Evolutionary conservation across 2,888 invertebrate genomes (phyloP).

Genomic region (Cylindroiulus punctatus): DNA sequence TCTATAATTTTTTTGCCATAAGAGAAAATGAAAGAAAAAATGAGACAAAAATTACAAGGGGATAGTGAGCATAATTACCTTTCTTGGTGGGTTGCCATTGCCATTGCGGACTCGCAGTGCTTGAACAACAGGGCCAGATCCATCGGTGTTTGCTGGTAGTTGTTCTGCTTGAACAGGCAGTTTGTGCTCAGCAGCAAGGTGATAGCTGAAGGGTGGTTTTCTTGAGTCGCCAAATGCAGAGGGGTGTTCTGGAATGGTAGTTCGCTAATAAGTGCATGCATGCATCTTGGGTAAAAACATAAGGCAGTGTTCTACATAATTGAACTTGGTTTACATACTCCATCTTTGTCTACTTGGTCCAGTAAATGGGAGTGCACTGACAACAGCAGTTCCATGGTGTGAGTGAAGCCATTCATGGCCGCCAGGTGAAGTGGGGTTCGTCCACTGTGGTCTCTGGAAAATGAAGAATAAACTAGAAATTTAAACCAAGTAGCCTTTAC

Average conservation of each 20-base stretch:
- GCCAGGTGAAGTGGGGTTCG: constrained; percentile 85
- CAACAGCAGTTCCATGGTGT: constrained; percentile 83
- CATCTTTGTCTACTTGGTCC: constrained; percentile 85
- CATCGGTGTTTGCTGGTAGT: constrained; percentile 82
- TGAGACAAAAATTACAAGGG: too few species aligned
- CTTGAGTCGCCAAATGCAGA: constrained; percentile 84
- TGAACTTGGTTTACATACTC: constrained; percentile 75
- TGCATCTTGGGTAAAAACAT: too few species aligned
- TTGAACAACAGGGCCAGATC: constrained; percentile 89
- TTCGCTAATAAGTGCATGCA: too few species aligned
- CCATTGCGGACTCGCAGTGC: constrained; percentile 83
- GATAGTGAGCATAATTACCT: too few species aligned
- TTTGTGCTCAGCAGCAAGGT: constrained; percentile 79
- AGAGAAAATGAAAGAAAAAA: too few species aligned
- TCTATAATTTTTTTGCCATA: too few species aligned
- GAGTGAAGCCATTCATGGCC: constrained; percentile 81
- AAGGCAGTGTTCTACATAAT: too few species aligned
- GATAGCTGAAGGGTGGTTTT: constrained; percentile 82
- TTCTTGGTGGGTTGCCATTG: constrained; percentile 81
- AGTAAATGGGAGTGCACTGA: constrained; percentile 86
- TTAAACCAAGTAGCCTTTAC: background rate
- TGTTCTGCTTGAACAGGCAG: constrained; percentile 79
- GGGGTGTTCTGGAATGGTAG: constrained; percentile 80
- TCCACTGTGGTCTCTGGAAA: constrained; percentile 79
- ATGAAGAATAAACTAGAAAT: background rate